A percentile compares a stretch with the other conserved stretches of the same genome.
phyloP scores from a whole-genome alignment of 2,113 vertebrate genomes.

The Crocuta crocuta region DNA sequence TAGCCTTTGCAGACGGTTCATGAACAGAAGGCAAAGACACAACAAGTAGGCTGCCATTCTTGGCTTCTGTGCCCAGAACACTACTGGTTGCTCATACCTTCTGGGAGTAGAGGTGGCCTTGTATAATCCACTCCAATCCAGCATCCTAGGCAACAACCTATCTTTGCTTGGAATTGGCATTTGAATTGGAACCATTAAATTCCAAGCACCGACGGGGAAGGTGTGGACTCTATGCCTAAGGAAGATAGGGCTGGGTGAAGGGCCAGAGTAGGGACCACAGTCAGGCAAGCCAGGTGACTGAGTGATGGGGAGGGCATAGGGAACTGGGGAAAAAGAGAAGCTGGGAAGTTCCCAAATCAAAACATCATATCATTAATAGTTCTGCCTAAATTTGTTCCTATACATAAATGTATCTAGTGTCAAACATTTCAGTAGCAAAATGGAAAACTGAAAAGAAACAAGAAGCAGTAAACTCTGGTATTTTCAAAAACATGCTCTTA shows the following conservation, averaged over 20 bases:
- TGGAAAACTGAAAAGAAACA: neutral
- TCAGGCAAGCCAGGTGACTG: neutral
- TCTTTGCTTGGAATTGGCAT: neutral
- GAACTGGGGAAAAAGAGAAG: neutral
- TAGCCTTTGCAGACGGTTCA: neutral
- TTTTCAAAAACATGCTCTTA: neutral
- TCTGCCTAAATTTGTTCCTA: neutral
- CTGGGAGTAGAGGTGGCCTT: neutral
- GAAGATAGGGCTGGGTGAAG: neutral
- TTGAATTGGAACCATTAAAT: neutral
- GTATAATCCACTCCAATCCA: neutral
- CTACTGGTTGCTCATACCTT: too few species aligned
- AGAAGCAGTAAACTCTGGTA: neutral
- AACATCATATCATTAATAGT: neutral
- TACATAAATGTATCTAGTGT: neutral
- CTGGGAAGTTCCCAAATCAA: neutral
- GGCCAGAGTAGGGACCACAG: neutral
- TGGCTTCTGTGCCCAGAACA: too few species aligned
- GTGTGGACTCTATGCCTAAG: neutral
- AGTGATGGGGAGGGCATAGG: too few species aligned
- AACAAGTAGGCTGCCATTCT: neutral
- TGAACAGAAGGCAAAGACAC: neutral
- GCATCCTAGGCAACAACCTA: neutral
- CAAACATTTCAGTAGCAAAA: neutral
- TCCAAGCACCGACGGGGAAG: neutral